Percentiles rank a stretch among this genome's conserved stretches.
These are phyloP conservation scores for Trogon surrucura DNA, from an alignment of 2,113 vertebrate genomes.

Conservation along the genomic window DNA sequence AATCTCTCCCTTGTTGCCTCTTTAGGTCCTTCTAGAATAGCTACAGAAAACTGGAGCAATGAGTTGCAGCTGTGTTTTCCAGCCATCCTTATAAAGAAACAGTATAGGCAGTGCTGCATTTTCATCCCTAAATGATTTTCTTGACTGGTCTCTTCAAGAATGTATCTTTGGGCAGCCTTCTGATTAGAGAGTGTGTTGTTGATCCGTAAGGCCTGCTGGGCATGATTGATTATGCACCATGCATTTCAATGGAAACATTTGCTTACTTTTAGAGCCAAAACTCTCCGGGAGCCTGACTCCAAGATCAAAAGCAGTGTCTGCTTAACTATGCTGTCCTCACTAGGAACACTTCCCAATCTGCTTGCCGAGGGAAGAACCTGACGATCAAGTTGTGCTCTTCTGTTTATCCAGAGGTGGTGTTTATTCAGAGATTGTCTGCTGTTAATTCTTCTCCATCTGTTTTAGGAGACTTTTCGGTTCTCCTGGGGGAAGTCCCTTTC, in stretches of 20 bases:
- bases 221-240: not conserved
- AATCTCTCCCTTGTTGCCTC: not conserved
- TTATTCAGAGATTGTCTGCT: not conserved
- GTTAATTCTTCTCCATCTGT: not conserved
- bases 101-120: not conserved
- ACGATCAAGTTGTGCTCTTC: not conserved
- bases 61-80: not conserved
- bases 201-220: not conserved
- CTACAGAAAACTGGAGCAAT: not conserved
- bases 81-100: not conserved
- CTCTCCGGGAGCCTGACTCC: not conserved
- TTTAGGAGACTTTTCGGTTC: not conserved
- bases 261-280: not conserved
- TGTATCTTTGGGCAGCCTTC: not conserved
- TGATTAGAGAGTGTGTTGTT: not conserved
- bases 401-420: not conserved
- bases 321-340: not conserved
- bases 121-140: not conserved
- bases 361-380: not conserved
- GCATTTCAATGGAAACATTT: not conserved
- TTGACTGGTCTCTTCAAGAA: not conserved
- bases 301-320: conserved; percentile 22
- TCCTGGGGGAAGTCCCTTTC: not conserved
- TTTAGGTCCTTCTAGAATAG: not conserved
- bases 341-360: not conserved